Evolutionary conservation across 64 coral and sea anemone genomes (phyloP).

Genomic region (Stylophora pistillata): DNA sequence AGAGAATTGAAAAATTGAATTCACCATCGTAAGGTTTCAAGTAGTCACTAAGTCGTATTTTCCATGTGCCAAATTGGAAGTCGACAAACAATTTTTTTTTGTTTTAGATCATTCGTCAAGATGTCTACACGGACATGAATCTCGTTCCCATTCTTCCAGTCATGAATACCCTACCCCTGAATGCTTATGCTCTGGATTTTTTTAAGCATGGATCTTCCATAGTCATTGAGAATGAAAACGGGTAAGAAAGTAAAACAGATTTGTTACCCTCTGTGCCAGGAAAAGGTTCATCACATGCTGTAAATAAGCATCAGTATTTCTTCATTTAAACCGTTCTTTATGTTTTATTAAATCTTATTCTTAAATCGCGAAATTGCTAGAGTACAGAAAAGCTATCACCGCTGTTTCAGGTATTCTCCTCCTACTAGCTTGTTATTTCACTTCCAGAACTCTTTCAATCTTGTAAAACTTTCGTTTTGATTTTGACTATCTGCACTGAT

Average conservation of each 20-base stretch:
- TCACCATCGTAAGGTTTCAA: no score
- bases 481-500: not conserved
- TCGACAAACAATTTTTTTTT: no score
- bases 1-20: no score
- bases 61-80: no score
- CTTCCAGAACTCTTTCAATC: not conserved
- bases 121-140: constrained; percentile 60
- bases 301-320: not conserved
- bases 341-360: not conserved
- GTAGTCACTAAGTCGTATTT: no score
- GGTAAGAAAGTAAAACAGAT: constrained; percentile 9
- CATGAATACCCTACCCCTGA: not conserved
- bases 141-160: constrained; percentile 47
- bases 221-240: constrained; percentile 49
- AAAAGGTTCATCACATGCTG: not conserved
- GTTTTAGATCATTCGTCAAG: constrained; percentile 64
- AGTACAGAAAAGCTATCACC: no score
- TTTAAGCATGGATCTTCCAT: constrained; percentile 51
- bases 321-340: not conserved
- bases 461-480: not conserved
- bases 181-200: constrained; percentile 72
- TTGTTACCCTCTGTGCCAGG: not conserved
- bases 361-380: no score
- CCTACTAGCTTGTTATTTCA: not conserved
- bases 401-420: no score